These are phyloP conservation scores for Drosophila affinis DNA, from an alignment of 2,888 invertebrate genomes.

Conservation along the genomic window DNA sequence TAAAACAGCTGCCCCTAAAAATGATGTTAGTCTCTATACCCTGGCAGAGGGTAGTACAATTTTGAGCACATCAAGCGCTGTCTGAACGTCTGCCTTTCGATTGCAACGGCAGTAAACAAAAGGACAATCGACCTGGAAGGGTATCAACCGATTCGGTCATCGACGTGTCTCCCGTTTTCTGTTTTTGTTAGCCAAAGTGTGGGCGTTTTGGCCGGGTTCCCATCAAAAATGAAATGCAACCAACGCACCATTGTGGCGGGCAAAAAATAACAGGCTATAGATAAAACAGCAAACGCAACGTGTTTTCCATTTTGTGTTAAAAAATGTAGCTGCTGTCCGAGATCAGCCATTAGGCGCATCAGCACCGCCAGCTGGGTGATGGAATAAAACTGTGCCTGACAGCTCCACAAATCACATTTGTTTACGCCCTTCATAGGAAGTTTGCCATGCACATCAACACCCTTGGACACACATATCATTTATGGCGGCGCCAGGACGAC, in stretches of 20 bases:
- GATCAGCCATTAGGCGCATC: not conserved
- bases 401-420: slow-evolving; percentile 10
- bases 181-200: not conserved
- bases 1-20: slow-evolving; percentile 40
- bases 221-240: slow-evolving; percentile 18
- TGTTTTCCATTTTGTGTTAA: slow-evolving; percentile 7
- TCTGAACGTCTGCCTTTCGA: no score
- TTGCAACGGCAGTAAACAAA: no score
- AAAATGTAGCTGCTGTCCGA: not conserved
- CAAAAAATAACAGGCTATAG: slow-evolving; percentile 26
- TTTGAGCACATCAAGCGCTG: no score
- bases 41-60: no score
- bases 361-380: not conserved
- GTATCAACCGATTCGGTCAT: no score
- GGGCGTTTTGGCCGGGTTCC: slow-evolving; percentile 6
- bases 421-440: slow-evolving; percentile 3
- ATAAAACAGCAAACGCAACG: slow-evolving; percentile 1
- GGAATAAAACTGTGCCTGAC: no score
- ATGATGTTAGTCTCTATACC: slow-evolving; percentile 3
- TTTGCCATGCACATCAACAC: slow-evolving; percentile 2
- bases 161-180: not conserved
- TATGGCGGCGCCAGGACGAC: not conserved
- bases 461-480: slow-evolving; percentile 19
- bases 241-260: slow-evolving; percentile 2
- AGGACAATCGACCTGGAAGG: no score